Evolutionary conservation across 35 echinoderm and acorn worm genomes (phyloP).

Genomic region (Strongylocentrotus purpuratus): DNA sequence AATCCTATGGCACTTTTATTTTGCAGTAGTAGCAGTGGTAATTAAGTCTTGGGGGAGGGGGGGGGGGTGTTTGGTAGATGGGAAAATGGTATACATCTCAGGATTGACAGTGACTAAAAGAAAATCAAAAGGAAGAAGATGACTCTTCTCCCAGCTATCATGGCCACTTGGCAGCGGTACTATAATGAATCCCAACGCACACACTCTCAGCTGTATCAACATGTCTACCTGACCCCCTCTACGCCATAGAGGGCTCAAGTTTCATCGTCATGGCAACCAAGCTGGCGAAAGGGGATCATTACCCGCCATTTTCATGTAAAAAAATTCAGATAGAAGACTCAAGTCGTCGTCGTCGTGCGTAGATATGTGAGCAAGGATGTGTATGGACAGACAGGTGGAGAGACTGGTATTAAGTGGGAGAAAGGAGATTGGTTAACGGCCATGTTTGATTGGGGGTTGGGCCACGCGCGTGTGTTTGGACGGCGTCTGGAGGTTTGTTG

Average conservation of each 20-base stretch:
- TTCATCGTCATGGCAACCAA: neutral
- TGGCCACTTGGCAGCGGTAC: neutral
- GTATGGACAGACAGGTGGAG: neutral
- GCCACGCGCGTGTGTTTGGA: neutral
- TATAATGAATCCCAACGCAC: neutral
- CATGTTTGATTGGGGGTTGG: neutral
- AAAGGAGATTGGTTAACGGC: neutral
- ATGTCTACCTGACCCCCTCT: neutral
- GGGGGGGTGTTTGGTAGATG: too few species aligned
- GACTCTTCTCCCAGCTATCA: neutral
- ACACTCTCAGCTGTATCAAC: constrained; percentile 7
- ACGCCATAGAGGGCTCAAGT: constrained; percentile 15
- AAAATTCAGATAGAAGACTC: neutral
- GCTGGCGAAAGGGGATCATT: neutral
- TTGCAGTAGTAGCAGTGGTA: neutral
- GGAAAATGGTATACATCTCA: neutral
- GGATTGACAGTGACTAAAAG: neutral
- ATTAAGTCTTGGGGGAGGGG: neutral
- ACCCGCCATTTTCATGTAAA: neutral
- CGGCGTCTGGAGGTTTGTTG: neutral
- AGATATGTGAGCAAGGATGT: neutral
- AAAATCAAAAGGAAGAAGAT: neutral
- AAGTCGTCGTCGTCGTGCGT: neutral
- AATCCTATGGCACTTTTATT: neutral
- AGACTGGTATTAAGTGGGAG: neutral